Base-by-base conservation (phyloP, 2,113 vertebrate genomes). In the Spermophilus dauricus region DNA sequence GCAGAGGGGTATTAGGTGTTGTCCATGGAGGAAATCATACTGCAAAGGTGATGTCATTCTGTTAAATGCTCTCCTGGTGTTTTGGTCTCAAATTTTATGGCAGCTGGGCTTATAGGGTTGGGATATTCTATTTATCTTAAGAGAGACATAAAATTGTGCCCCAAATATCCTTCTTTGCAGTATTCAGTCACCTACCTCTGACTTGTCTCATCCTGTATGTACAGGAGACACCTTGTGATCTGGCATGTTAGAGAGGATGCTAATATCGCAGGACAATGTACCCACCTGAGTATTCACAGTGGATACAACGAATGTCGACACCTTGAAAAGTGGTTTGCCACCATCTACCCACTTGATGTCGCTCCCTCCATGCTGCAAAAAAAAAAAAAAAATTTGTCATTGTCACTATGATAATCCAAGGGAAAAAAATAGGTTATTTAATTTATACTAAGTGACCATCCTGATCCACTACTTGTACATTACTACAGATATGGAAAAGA, bases 221-320 rank as follows among this genome's bases (percentile, higher is more conserved):
- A 26, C 0, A 56, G 67, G 24, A 65, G 51, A 22, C 10, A 48
- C 11, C 8, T 56, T 30, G 13, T 0, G 8, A 70, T 67, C n/a
- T 14, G 56, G 17, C 0, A 4, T 51, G 70, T 11, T 4, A 48
- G 18, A 69, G 18, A 58, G 86, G 73, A 56, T 42, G 95, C 89
- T 45, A 32, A 80, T 12, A 93, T 4, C 30, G 42, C 39, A 86
- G 76, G 26, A 51, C 61, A 80, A 51, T 26, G 5, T 7, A 16
- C 98, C 97, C 96, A 99, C 99, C 99, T 99, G 99, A 99, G 99
- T 99, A 96, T 99, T 99, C 77, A 99, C 99, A 92, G 99, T 99
- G 5, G 99, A 99, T 48, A 99, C 99, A 81, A 99, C 99, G 34
- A 99, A 98, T 37, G 99, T 99, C 8, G 99, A 99, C 45, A 99